Base-by-base conservation (phyloP, 1,140 invertebrate species). In the Dufourea novaeangliae region DNA sequence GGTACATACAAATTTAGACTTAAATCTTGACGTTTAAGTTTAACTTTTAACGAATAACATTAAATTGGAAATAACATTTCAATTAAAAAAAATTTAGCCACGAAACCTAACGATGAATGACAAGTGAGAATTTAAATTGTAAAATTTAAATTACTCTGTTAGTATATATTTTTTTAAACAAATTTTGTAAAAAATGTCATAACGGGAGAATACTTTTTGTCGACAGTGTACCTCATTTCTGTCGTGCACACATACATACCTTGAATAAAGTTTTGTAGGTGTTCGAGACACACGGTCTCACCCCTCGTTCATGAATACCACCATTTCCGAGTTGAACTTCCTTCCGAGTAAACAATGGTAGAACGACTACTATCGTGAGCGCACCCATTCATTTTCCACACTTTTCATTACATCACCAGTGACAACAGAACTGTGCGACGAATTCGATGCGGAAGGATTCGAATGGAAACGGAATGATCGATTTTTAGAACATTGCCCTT, bases 321-420 rank as follows among this genome's bases (percentile, higher is more conserved):
- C 85, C 85, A 88, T 86, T 92, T 92, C 91, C 91, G 90, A 91
- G 90, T 88, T 86, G 82, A 80, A 92, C 90, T 91, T 92, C 89
- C 89, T 90, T 90, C 90, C 91, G 89, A 86, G 79, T 86, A 69
- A 71, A 87, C 83, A 90, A 89, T 88, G 62, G 44, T 37, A 37
- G 52, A 80, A 72, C 62, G 69, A 57, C 72, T 69, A 62, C 79
- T 83, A 52, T 84, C 66, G 73, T 57, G 80, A 76, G 68, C 84
- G 78, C 79, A 84, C 86, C 85, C 84, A 79, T 75, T 79, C 86
- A 84, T 88, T 88, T 83, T 81, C 78, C 71, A 87, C 80, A 79
- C 86, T 85, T 86, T 87, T 80, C 83, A 57, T 84, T 86, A 86
- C 80, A 76, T 86, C 82, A 83, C 75, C 63, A 50, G 41, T 32